Evolutionary conservation across 2,113 vertebrate genomes (phyloP).

Genomic region (Lepus americanus): DNA sequence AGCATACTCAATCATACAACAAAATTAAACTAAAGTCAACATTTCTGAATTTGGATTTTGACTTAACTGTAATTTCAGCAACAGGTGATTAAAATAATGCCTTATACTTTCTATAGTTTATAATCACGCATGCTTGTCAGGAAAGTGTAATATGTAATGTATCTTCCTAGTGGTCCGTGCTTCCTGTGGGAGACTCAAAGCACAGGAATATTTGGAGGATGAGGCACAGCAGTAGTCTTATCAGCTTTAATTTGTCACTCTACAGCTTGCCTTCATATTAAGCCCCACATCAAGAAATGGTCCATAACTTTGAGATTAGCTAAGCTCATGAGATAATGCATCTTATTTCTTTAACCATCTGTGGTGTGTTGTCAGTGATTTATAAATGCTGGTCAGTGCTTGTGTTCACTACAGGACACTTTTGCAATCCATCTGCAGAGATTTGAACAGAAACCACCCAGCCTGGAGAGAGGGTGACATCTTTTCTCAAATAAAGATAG

Average conservation of each 20-base stretch:
- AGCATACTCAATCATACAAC: background rate
- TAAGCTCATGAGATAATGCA: slow-evolving; percentile 71
- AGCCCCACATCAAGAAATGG: slow-evolving; percentile 36
- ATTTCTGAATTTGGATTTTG: background rate
- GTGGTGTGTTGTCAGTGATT: slow-evolving; percentile 21
- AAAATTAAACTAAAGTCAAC: slow-evolving; percentile 28
- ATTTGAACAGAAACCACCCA: slow-evolving; percentile 49
- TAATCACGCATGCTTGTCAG: background rate
- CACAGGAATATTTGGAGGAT: slow-evolving; percentile 49
- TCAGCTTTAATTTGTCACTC: slow-evolving; percentile 63
- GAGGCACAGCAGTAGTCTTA: slow-evolving; percentile 55
- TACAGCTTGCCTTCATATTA: slow-evolving; percentile 34
- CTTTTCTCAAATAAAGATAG: background rate
- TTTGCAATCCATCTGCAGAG: slow-evolving; percentile 43
- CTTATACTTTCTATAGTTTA: background rate
- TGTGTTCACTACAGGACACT: background rate
- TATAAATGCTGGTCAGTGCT: slow-evolving; percentile 43
- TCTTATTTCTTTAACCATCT: slow-evolving; percentile 62
- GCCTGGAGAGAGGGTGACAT: slow-evolving; percentile 17
- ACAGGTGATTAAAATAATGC: background rate
- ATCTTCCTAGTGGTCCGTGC: slow-evolving; percentile 10
- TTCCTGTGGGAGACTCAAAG: slow-evolving; percentile 40
- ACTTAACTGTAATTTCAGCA: slow-evolving; percentile 37
- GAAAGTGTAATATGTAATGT: background rate
- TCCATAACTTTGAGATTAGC: slow-evolving; percentile 65